Evolutionary conservation across 2,113 vertebrate genomes (phyloP), one percentile per base, ranked within the genome.

Genomic region (Phrynosoma platyrhinos): DNA sequence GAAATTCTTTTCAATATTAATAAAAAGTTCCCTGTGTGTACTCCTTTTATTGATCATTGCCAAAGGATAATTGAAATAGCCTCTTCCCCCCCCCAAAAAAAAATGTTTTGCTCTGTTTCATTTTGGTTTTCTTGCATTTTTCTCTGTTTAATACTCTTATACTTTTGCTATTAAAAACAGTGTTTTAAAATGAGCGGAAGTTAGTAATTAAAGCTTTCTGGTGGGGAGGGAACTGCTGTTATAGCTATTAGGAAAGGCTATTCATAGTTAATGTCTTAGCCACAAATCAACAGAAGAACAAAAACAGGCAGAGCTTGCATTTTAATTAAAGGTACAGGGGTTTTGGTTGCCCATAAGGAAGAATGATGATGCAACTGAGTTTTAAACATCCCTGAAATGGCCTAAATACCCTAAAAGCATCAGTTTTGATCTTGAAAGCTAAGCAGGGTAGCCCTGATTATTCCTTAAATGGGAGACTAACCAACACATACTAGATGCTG

Each of bases 1-100:
- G 30, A 79, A 78, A 58, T 79, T 79, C 27, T 79, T 79, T 58
- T 14, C 78, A 55, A 18, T 79, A 47, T n/a, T 79, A 58, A 79
- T 58, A 9, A 9, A 47, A 42, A 12, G 18, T 77, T 42, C 47
- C 75, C 76, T 78, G 42, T 78, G n/a, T 79, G 30, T 47, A 58
- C 20, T 74, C 13, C 5, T 74, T 32, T 74, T 25, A 32, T 5
- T 74, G 71, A 74, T 58, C 55, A 58, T 58, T 58, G 55, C 55
- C 55, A 58, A 58, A 2, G n/a, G n/a, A 16, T 47, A 47, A 47
- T 47, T 47, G 47, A 47, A 47, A 47, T 74, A 74, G 30, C 71
- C 42, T 71, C 9, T 53, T 71, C n/a, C 52, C n/a, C 8, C 6
- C 25, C 27, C 5, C 14, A 2, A 6, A 36, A 36, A 2, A 6